A percentile compares a stretch with the other conserved stretches of the same genome.
These are phyloP conservation scores for Idaea dimidiata DNA, from an alignment of 2,888 invertebrate genomes.

Conservation along the genomic window DNA sequence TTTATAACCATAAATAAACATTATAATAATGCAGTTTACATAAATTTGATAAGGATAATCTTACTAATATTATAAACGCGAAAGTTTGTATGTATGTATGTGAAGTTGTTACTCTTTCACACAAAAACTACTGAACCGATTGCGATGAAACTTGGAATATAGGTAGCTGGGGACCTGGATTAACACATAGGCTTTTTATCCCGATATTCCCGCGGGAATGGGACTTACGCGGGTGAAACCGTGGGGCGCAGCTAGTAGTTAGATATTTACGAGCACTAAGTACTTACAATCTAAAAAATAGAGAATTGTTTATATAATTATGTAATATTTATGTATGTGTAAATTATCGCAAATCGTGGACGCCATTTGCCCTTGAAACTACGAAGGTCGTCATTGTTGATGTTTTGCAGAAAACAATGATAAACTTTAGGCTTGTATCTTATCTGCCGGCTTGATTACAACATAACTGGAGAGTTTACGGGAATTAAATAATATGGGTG, in stretches of 20 bases:
- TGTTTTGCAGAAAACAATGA: constrained; percentile 27
- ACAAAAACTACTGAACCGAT: too few species aligned
- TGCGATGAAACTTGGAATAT: too few species aligned
- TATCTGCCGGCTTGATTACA: constrained; percentile 11
- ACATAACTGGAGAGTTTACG: not conserved
- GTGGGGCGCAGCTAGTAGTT: too few species aligned
- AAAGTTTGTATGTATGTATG: too few species aligned
- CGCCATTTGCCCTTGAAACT: constrained; percentile 36
- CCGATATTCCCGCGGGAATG: too few species aligned
- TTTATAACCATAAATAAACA: not conserved
- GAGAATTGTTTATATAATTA: constrained; percentile 14
- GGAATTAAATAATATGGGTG: not conserved
- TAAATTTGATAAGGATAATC: not conserved
- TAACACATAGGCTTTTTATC: too few species aligned
- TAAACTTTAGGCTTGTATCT: constrained; percentile 21
- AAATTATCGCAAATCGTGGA: constrained; percentile 14
- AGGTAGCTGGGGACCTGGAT: too few species aligned
- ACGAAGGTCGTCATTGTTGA: constrained; percentile 48
- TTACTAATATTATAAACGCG: too few species aligned
- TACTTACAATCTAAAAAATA: constrained; percentile 11
- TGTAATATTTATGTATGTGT: constrained; percentile 12
- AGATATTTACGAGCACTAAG: not conserved
- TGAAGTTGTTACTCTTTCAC: too few species aligned
- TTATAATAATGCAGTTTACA: not conserved
- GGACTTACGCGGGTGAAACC: too few species aligned